Evolutionary conservation across 2,888 invertebrate genomes (phyloP).

Genomic region (Agrochola litura): DNA sequence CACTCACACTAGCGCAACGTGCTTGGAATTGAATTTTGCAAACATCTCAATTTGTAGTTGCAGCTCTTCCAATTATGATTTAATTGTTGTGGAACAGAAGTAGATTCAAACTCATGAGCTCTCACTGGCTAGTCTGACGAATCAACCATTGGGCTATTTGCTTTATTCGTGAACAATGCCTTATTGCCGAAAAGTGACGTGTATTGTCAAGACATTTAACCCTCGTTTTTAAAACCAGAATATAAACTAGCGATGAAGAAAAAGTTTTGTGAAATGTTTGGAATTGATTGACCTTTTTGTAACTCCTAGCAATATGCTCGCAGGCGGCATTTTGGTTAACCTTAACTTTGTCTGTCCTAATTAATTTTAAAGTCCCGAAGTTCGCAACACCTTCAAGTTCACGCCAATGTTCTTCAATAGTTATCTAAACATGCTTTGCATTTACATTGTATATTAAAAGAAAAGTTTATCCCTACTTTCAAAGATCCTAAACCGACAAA

Average conservation of each 20-base stretch:
- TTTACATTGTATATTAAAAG: background rate
- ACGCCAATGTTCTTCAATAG: background rate
- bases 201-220: background rate
- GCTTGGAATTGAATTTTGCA: too few relatives aligned
- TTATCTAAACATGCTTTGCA: background rate
- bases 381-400: background rate
- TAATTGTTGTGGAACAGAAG: background rate
- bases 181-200: too few relatives aligned
- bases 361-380: background rate
- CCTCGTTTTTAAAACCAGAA: background rate
- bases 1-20: too few relatives aligned
- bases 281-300: background rate
- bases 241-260: background rate
- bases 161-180: too few relatives aligned
- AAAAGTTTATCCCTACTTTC: background rate
- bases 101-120: background rate
- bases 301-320: background rate
- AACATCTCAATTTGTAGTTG: too few relatives aligned
- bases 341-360: background rate
- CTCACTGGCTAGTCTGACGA: too few relatives aligned
- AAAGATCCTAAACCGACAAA: slow-evolving; percentile 14
- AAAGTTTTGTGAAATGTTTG: background rate
- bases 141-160: background rate
- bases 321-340: background rate
- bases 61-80: background rate